Evolutionary conservation across 2,888 invertebrate species (phyloP), one percentile per base, ranked within the genome.

Genomic region (Netelia inedita): DNA sequence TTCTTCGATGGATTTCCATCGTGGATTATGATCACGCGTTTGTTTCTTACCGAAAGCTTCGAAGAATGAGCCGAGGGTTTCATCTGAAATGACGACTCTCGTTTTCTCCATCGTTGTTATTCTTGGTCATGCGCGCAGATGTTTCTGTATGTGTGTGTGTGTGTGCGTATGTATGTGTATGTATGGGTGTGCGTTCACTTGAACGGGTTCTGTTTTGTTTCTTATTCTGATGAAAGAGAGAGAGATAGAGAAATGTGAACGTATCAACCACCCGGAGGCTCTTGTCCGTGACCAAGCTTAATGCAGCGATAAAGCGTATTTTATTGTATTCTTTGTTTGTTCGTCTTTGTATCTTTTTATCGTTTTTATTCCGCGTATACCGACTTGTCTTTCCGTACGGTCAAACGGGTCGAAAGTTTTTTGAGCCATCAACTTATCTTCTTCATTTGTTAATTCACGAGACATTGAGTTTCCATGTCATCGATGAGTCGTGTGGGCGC

Each of bases 401-500:
- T 74, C 23, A 79, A 83, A 75, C 75, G 50, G 69, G 68, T 73
- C 68, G 35, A 80, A 80, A 43, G 28, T 79, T 65, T 69, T 61
- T 74, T 63, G 57, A 10, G 68, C 57, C 43, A 61, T 68, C 59
- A 71, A 21, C 35, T 43, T 59, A 61, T 50, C 53, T 63, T 63
- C 19, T 63, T 50, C 53, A 63, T 23, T 59, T 53, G 41, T 74
- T 74, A 63, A 66, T 65, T 74, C 43, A 63, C 59, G 50, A 63
- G 57, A 74, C 55, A 81, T 81, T 68, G 78, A 55, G 41, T 79
- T 80, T 72, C 69, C 61, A 53, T 73, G 35, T 61, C 41, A 61
- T 69, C 57, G 74, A 71, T 81, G 65, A 57, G 59, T 91, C 91
- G 92, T 92, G 93, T 92, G 92, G 93, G 92, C 93, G 92, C 93